A percentile compares a stretch with the other conserved stretches of the same genome.
Conservation (phyloP, 2,113 vertebrate species). For the Amazona vittata region DNA sequence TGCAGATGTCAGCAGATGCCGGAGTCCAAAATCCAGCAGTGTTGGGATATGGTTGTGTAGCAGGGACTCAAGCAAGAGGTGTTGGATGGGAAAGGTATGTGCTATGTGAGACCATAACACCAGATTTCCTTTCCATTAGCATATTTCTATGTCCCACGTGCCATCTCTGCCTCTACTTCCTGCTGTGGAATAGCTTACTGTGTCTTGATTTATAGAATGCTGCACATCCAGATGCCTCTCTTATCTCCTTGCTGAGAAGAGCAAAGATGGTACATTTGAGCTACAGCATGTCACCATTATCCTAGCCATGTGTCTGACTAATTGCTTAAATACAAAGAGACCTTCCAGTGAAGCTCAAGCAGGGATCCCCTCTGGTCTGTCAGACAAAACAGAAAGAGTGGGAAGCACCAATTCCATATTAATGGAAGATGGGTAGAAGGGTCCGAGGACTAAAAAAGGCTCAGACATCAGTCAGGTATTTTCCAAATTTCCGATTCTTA, state of each 20-base stretch:
- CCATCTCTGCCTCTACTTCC: not conserved
- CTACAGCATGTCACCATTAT: not conserved
- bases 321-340: not conserved
- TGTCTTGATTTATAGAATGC: not conserved
- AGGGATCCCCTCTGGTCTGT: not conserved
- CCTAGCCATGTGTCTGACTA: not conserved
- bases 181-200: not conserved
- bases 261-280: not conserved
- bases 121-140: slow-evolving; percentile 33
- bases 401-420: not conserved
- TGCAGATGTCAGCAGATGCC: slow-evolving; percentile 19
- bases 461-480: not conserved
- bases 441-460: not conserved
- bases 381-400: not conserved
- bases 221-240: not conserved
- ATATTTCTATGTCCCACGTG: not conserved
- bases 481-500: not conserved
- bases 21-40: slow-evolving; percentile 21
- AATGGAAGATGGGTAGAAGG: not conserved
- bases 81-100: slow-evolving; percentile 19
- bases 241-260: not conserved
- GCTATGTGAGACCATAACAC: slow-evolving; percentile 7
- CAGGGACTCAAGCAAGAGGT: not conserved
- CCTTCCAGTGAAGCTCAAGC: not conserved
- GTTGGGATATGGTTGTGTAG: not conserved